Conservation (phyloP, 2,113 vertebrate genomes). For the Lates calcarifer region DNA sequence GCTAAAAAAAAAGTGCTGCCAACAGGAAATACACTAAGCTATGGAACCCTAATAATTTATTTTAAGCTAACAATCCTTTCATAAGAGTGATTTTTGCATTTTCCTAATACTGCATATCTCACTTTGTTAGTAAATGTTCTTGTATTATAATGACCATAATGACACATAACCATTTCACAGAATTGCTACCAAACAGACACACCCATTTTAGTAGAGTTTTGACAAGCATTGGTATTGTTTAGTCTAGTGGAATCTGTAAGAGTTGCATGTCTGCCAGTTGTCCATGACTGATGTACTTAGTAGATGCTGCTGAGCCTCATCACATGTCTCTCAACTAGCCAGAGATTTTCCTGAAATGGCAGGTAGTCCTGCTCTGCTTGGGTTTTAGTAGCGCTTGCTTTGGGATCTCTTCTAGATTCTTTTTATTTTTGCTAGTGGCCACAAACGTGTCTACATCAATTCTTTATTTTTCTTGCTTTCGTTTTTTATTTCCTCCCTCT, state of each 20-base stretch:
- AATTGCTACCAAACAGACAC: background rate
- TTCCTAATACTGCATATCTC: background rate
- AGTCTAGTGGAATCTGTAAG: slow-evolving; percentile 4
- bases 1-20: background rate
- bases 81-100: background rate
- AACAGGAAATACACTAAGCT: background rate
- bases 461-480: slow-evolving; percentile 64
- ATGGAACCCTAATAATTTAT: background rate
- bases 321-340: background rate
- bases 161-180: background rate
- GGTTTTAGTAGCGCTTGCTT: slow-evolving; percentile 88
- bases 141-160: background rate
- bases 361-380: slow-evolving; percentile 85
- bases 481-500: slow-evolving; percentile 60
- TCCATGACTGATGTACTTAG: background rate
- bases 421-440: slow-evolving; percentile 59
- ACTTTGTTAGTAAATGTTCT: background rate
- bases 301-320: background rate
- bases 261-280: background rate
- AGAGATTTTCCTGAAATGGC: slow-evolving; percentile 1
- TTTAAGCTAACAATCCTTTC: background rate
- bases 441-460: slow-evolving; percentile 47
- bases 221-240: background rate
- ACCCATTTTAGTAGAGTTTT: slow-evolving; percentile 1
- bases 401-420: slow-evolving; percentile 50